Percentiles rank a stretch among this genome's conserved stretches.
Evolutionary conservation across 2,888 invertebrate genomes (phyloP).

Genomic region (Cheilosia urbana): DNA sequence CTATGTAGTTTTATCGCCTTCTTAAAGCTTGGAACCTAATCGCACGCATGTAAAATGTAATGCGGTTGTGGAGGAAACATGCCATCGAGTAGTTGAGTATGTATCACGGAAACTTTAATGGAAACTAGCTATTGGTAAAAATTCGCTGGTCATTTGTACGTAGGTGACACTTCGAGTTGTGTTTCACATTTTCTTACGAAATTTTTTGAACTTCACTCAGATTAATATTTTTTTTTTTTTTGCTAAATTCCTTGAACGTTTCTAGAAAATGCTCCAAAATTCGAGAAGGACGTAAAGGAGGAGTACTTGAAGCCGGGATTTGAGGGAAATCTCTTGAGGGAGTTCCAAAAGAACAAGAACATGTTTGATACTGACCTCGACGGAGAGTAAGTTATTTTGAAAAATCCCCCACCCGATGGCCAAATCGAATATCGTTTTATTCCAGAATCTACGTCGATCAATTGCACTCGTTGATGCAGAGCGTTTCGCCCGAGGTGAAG

Average conservation of each 20-base stretch:
- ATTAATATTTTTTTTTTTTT: not conserved
- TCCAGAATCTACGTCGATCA: constrained; percentile 82
- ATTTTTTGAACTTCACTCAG: not conserved
- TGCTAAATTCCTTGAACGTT: constrained; percentile 14
- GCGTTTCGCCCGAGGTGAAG: constrained; percentile 80
- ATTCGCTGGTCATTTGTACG: too few relatives aligned
- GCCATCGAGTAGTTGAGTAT: too few relatives aligned
- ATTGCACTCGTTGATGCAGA: constrained; percentile 82
- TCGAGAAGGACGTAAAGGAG: constrained; percentile 84
- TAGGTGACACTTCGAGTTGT: too few relatives aligned
- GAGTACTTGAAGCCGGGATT: constrained; percentile 85
- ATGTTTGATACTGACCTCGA: constrained; percentile 85
- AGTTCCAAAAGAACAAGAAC: constrained; percentile 80
- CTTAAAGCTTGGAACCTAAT: too few relatives aligned
- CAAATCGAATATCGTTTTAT: not conserved
- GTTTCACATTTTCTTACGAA: too few relatives aligned
- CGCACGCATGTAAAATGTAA: too few relatives aligned
- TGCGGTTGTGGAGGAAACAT: too few relatives aligned
- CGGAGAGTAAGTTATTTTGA: constrained; percentile 84
- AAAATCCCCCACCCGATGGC: too few relatives aligned
- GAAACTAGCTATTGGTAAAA: too few relatives aligned
- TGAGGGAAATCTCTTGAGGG: constrained; percentile 80
- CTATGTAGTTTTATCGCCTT: too few relatives aligned
- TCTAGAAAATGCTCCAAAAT: constrained; percentile 77
- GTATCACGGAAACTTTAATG: too few relatives aligned